Base-by-base conservation (phyloP, 35 echinoderm and acorn worm species). In the Strongylocentrotus purpuratus region DNA sequence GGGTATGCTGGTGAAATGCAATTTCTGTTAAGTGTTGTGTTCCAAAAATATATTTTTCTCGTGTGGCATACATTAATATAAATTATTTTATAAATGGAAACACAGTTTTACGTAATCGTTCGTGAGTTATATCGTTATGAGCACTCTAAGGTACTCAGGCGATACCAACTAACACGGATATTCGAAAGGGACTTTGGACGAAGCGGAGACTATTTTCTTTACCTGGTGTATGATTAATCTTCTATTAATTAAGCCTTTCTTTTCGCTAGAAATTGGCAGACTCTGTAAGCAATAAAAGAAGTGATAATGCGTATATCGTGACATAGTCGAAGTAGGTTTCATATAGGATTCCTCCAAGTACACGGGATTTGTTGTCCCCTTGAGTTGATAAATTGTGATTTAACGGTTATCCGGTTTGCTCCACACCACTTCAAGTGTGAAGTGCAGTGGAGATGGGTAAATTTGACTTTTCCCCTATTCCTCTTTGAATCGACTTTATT, bases 301-400 rank as follows among this genome's bases (percentile, higher is more conserved):
- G 65, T n/a, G 65, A 78, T 78, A n/a, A 78, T 78, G 65, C 25
- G 7, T 78, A 78, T 28, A 78, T 78, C 25, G 65, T 78, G 65
- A 78, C 65, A 78, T 78, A 7, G 5, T 18, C 61, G 20, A 7
- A 78, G 20, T 22, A 78, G 65, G 0, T n/a, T 78, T 78, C 25
- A 70, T 78, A 4, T 78, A 5, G 20, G 22, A 78, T 22, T 78
- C 65, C 22, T 22, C 65, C 20, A 78, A 78, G 25, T 18, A 22
- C 13, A 28, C 17, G 28, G 65, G 65, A 78, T 78, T 78, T 28
- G 65, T 28, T 6, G 5, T n/a, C 22, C 65, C n/a, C 65, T 78
- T 78, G 65, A 78, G 65, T n/a, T 78, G 65, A 78, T 78, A 78
- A n/a, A 78, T 78, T 78, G 65, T 78, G 65, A 78, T 78, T 78